Conservation (phyloP, 2,888 invertebrate species). For the Drosophila differens region DNA sequence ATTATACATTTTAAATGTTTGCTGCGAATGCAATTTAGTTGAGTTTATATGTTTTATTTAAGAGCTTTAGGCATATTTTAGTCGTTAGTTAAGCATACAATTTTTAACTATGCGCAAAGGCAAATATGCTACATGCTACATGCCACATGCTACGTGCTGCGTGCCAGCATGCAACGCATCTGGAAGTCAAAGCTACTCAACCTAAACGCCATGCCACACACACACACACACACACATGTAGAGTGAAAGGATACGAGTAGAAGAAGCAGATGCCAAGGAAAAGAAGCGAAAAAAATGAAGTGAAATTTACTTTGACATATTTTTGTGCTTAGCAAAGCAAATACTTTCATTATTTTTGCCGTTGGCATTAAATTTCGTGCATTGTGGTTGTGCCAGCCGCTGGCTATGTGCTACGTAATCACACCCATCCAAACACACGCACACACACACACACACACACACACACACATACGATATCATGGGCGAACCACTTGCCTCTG, state of each 20-base stretch:
- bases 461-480: neutral
- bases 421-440: slow-evolving; percentile 31
- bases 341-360: slow-evolving; percentile 83
- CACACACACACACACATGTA: slow-evolving; percentile 20
- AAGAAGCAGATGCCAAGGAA: slow-evolving; percentile 18
- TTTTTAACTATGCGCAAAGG: slow-evolving; percentile 1
- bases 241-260: slow-evolving; percentile 56
- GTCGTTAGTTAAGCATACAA: slow-evolving; percentile 7
- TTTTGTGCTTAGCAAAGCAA: slow-evolving; percentile 83
- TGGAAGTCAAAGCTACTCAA: slow-evolving; percentile 49
- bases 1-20: slow-evolving; percentile 1
- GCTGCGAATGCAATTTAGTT: slow-evolving; percentile 1
- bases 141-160: slow-evolving; percentile 59
- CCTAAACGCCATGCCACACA: slow-evolving; percentile 30
- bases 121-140: slow-evolving; percentile 43
- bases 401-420: slow-evolving; percentile 52
- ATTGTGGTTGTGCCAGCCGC: slow-evolving; percentile 64
- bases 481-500: slow-evolving; percentile 51
- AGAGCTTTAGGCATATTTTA: slow-evolving; percentile 5
- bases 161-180: slow-evolving; percentile 72
- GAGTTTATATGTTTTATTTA: neutral
- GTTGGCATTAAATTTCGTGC: slow-evolving; percentile 79
- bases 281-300: slow-evolving; percentile 62
- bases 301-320: slow-evolving; percentile 82
- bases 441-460: slow-evolving; percentile 6